Evolutionary conservation across 1,140 invertebrate genomes (phyloP), one percentile per base, ranked within the genome.

Genomic region (Hydropsyche tenuis): DNA sequence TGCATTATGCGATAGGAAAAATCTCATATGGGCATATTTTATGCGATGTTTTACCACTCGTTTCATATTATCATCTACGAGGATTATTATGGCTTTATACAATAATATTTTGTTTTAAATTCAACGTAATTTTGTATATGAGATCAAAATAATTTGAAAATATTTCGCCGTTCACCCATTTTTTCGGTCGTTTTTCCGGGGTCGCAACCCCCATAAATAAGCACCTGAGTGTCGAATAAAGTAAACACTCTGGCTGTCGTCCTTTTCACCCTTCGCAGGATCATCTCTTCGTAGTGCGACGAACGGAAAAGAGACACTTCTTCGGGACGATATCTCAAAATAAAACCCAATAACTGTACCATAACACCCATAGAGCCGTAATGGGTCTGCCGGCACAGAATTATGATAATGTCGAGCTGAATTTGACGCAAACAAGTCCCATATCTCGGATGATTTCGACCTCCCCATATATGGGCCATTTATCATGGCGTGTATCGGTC

Each of bases 291-390:
- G 30, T 23, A 14, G 3, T 27, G 6, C 7, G 18, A 60, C 22
- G 22, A 2, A 14, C 16, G 53, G 7, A 18, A 63, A 63, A 56
- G 30, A 37, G 30, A 42, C 63, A 9, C 23, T 25, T 65, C 63
- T 23, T 9, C 30, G 63, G 27, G 63, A 65, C 63, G 43, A 65
- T 65, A 65, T 65, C 63, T 68, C 65, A 68, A 68, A 68, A 68
- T 68, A 48, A 68, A 68, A 48, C 43, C 65, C 65, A 48, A 68
- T 68, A 68, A 48, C 65, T 68, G 65, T 68, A 68, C 65, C 22
- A 48, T 68, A 68, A 68, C 43, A 68, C 65, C 30, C 65, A 48
- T 48, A 37, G 45, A 22, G 62, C 23, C 62, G 27, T 64, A 64
- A 64, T 64, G 62, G 16, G 16, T 37, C 30, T 25, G 25, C 16